These are phyloP conservation scores for Drosophila sechellia DNA, from an alignment of 1,140 invertebrate species.

Conservation along the genomic window DNA sequence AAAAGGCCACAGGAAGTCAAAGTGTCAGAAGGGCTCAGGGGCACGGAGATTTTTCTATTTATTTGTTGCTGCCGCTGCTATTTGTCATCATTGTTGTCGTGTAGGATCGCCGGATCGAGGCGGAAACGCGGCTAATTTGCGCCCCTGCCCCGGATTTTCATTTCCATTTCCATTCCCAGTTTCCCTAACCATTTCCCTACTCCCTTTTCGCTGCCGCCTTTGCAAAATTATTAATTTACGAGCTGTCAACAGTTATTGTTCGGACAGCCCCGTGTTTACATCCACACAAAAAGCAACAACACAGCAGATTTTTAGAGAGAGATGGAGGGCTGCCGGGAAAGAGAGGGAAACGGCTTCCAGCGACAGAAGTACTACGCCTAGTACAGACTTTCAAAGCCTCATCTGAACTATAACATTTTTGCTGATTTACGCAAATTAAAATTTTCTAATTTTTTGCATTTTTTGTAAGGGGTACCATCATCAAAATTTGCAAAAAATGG, in stretches of 20 bases:
- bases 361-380: neutral
- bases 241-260: slow-evolving; percentile 83
- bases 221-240: slow-evolving; percentile 83
- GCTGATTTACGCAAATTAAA: too few species aligned
- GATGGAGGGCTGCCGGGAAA: neutral
- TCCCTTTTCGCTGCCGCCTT: slow-evolving; percentile 22
- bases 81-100: slow-evolving; percentile 40
- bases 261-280: slow-evolving; percentile 66
- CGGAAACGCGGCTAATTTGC: slow-evolving; percentile 81
- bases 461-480: neutral
- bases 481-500: neutral
- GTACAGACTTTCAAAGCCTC: neutral
- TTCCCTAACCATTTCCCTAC: neutral
- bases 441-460: too few species aligned
- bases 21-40: slow-evolving; percentile 56
- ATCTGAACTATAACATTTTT: neutral
- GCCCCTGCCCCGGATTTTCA: slow-evolving; percentile 36
- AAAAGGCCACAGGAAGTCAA: slow-evolving; percentile 81
- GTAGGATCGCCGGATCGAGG: slow-evolving; percentile 55
- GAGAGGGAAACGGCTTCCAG: neutral
- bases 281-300: slow-evolving; percentile 56
- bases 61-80: slow-evolving; percentile 40
- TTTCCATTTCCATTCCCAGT: too few species aligned
- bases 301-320: slow-evolving; percentile 2
- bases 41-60: slow-evolving; percentile 43